Evolutionary conservation across 2,797 vertebrate species (phyloP), one percentile per base, ranked within the genome.

Genomic region (Kryptopterus vitreolus): DNA sequence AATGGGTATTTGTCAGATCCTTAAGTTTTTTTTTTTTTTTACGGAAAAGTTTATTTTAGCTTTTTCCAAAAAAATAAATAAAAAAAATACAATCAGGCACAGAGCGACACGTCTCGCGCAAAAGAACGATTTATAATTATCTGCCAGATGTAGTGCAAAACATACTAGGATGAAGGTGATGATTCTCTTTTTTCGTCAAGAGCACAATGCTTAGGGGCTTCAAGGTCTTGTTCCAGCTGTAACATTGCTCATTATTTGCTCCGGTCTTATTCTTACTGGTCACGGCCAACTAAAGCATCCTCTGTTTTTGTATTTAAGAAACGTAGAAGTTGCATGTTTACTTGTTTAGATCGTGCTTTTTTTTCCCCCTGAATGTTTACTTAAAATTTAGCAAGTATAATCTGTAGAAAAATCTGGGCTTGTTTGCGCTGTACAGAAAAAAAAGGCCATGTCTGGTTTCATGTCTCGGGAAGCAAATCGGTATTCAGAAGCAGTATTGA

Each of bases 131-230:
- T 38, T 65, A 57, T 46, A 79, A 50, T 62, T 77, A 12, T 55
- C 43, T 22, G 61, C 33, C 26, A 18, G 46, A 33, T 79, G 53
- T 31, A 53, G 11, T 35, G 20, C 31, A 20, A 35, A 46, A 50
- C 20, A 43, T 50, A 66, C 8, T 24, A 9, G 5, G 26, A 68
- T 75, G 6, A 57, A 46, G 71, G 8, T 66, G 71, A 46, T 66
- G n/a, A 29, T 43, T n/a, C n/a, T 55, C 50, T 33, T 35, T 52
- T 74, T 53, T 55, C 63, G 43, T 78, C 69, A 76, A 26, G 55
- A 82, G 77, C 26, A 62, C 24, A 77, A 35, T 24, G 75, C 74
- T 80, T 48, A 78, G n/a, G 66, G 78, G 70, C 11, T 59, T 82
- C 31, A 52, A 77, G 76, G 73, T 82, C 77, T 48, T 78, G 69